These are phyloP conservation scores for Choristoneura fumiferana DNA, from an alignment of 1,140 invertebrate species.

Conservation along the genomic window DNA sequence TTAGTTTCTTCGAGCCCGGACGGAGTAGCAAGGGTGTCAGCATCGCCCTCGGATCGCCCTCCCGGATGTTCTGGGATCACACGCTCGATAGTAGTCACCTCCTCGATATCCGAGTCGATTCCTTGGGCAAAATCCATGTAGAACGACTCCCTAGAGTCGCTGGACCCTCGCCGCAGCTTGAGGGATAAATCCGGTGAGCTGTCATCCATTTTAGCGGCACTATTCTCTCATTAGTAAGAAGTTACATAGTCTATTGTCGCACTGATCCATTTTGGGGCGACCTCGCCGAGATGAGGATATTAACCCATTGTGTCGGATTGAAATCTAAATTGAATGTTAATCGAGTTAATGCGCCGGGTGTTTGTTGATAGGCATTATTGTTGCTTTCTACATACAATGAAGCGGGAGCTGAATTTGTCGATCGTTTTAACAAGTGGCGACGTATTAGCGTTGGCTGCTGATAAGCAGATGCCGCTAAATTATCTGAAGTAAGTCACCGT, in stretches of 20 bases:
- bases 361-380: slow-evolving; percentile 25
- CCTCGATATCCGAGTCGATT: slow-evolving; percentile 92
- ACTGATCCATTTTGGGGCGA: neutral
- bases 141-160: slow-evolving; percentile 91
- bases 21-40: slow-evolving; percentile 77
- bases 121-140: slow-evolving; percentile 93
- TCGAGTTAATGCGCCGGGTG: neutral
- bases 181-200: slow-evolving; percentile 91
- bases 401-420: neutral
- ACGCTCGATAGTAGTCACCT: slow-evolving; percentile 83
- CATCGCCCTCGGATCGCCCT: slow-evolving; percentile 69
- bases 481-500: too few species aligned
- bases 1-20: slow-evolving; percentile 72
- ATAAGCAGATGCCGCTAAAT: too few species aligned
- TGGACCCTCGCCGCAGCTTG: slow-evolving; percentile 88
- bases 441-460: too few species aligned
- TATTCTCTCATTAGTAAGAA: slow-evolving; percentile 30
- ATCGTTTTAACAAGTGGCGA: too few species aligned
- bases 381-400: too few species aligned
- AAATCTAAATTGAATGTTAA: slow-evolving; percentile 8
- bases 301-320: slow-evolving; percentile 44
- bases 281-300: slow-evolving; percentile 10
- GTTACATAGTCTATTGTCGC: too few species aligned
- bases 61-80: slow-evolving; percentile 72
- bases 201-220: slow-evolving; percentile 83